These are phyloP conservation scores for Lagopus leucura DNA, from an alignment of 2,113 vertebrate genomes.

Conservation along the genomic window DNA sequence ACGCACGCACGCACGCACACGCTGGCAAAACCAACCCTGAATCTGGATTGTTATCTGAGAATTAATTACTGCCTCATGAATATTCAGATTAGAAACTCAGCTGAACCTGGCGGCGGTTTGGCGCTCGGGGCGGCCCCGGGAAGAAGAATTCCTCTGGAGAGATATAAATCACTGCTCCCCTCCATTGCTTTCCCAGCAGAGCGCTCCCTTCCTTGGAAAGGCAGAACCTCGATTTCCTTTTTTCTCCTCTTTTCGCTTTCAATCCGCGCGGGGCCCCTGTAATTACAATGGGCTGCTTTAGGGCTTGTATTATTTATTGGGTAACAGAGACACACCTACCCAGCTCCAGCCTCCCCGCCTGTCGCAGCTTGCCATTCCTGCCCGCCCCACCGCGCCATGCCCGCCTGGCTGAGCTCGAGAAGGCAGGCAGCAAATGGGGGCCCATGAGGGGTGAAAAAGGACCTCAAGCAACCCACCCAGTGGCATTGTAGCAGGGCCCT, in stretches of 20 bases:
- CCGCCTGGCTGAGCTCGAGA: not conserved
- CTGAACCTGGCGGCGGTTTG: constrained; percentile 55
- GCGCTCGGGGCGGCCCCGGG: constrained; percentile 40
- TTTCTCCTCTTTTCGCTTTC: constrained; percentile 37
- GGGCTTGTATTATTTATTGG: constrained; percentile 67
- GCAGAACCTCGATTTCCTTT: constrained; percentile 58
- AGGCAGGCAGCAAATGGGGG: accelerated
- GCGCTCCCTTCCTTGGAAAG: constrained; percentile 49
- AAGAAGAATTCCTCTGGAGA: constrained; percentile 59
- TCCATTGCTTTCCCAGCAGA: constrained; percentile 11
- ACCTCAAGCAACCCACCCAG: not conserved
- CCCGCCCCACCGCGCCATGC: not conserved
- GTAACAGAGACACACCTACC: constrained; percentile 60
- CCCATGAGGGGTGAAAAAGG: not conserved
- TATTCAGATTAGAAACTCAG: constrained; percentile 68
- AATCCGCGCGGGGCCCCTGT: constrained; percentile 58
- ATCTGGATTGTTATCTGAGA: constrained; percentile 70
- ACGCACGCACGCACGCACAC: not conserved
- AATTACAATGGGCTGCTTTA: constrained; percentile 66
- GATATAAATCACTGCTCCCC: constrained; percentile 51
- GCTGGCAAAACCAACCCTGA: constrained; percentile 45
- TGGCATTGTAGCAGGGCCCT: accelerated
- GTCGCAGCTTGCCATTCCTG: not conserved
- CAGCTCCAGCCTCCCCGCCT: not conserved
- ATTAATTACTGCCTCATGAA: constrained; percentile 70